These are phyloP conservation scores for Coregonus suidteri DNA, from an alignment of 2,797 vertebrate genomes.

Conservation along the genomic window DNA sequence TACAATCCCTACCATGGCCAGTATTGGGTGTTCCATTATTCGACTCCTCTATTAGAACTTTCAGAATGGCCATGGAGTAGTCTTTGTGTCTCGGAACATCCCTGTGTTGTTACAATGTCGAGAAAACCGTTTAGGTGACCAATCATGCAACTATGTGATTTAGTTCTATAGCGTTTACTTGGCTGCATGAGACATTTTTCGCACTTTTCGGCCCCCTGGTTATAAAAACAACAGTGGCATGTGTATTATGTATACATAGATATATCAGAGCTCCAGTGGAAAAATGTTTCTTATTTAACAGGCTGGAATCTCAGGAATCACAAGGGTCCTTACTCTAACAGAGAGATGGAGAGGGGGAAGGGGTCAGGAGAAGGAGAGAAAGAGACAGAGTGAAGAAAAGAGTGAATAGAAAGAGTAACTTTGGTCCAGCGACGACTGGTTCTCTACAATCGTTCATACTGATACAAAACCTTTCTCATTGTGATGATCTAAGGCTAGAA, in stretches of 20 bases:
- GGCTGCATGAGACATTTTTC: constrained; percentile 41
- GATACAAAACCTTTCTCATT: background rate
- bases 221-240: constrained; percentile 29
- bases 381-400: too few species aligned
- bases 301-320: constrained; percentile 63
- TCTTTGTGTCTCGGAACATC: constrained; percentile 6
- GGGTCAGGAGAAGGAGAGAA: too few species aligned
- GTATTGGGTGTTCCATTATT: too few species aligned
- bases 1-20: too few species aligned
- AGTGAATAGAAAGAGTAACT: background rate
- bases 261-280: constrained; percentile 30
- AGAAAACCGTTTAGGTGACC: constrained; percentile 34
- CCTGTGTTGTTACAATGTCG: constrained; percentile 18
- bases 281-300: constrained; percentile 48
- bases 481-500: background rate
- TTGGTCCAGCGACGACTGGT: background rate
- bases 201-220: constrained; percentile 22
- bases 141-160: constrained; percentile 14
- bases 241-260: background rate
- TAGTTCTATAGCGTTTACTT: constrained; percentile 51
- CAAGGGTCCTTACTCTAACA: constrained; percentile 54
- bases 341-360: constrained; percentile 24
- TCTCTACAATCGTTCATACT: background rate
- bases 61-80: too few species aligned
- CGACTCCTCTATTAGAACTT: too few species aligned